These are phyloP conservation scores for Eriosoma lanigerum DNA, from an alignment of 1,140 invertebrate genomes.

Conservation along the genomic window DNA sequence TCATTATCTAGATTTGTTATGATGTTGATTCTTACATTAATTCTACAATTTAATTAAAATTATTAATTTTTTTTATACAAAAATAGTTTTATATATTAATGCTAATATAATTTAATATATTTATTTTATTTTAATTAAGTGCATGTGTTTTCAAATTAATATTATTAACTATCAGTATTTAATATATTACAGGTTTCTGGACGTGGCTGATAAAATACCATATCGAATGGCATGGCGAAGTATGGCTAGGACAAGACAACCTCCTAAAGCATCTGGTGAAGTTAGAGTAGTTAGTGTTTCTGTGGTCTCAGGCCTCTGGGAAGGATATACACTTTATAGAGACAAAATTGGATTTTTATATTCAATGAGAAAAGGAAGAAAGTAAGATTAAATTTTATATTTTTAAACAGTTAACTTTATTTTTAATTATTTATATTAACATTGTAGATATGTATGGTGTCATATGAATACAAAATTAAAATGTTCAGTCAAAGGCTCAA, in stretches of 20 bases:
- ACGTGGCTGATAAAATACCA: slow-evolving; percentile 41
- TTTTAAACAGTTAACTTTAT: not conserved
- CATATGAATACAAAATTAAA: slow-evolving; percentile 46
- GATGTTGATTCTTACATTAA: no score
- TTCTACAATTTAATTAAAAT: no score
- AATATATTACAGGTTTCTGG: slow-evolving; percentile 22
- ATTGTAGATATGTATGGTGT: slow-evolving; percentile 37
- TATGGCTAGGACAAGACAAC: slow-evolving; percentile 42
- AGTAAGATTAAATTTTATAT: not conserved
- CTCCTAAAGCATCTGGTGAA: slow-evolving; percentile 40
- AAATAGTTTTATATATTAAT: no score
- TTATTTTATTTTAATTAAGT: no score
- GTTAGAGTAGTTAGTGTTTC: slow-evolving; percentile 18
- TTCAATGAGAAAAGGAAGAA: slow-evolving; percentile 47
- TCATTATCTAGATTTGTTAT: no score
- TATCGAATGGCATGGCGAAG: slow-evolving; percentile 48
- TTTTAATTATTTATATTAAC: not conserved
- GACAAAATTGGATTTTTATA: slow-evolving; percentile 46
- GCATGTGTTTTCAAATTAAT: no score
- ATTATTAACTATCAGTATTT: no score
- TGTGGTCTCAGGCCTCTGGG: slow-evolving; percentile 27
- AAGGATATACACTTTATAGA: slow-evolving; percentile 36
- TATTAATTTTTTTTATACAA: no score
- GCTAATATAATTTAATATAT: no score
- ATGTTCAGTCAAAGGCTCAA: slow-evolving; percentile 44